These are phyloP conservation scores for Temnothorax rugatulus DNA, from an alignment of 2,888 invertebrate genomes.

Conservation along the genomic window DNA sequence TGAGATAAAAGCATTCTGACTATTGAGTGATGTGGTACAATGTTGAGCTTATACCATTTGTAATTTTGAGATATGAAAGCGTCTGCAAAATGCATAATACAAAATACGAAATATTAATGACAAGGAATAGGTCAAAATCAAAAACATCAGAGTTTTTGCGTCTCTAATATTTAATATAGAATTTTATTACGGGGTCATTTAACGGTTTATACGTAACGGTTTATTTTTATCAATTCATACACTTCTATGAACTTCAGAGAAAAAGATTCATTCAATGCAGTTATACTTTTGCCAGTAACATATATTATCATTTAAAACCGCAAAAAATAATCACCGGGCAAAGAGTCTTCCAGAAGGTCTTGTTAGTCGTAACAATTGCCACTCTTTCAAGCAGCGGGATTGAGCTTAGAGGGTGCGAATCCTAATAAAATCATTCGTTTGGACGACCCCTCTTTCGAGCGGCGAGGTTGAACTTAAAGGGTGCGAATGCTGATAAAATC, in stretches of 20 bases:
- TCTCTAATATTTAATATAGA: background rate
- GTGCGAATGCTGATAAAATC: slow-evolving; percentile 45
- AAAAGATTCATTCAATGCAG: background rate
- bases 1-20: background rate
- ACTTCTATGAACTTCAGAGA: background rate
- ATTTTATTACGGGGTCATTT: background rate
- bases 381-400: background rate
- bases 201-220: no score
- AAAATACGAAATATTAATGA: background rate
- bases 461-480: slow-evolving; percentile 28
- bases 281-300: background rate
- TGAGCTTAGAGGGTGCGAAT: background rate
- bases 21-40: background rate
- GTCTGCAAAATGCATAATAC: background rate
- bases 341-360: slow-evolving; percentile 66
- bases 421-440: slow-evolving; percentile 49
- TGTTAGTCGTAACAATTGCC: slow-evolving; percentile 69
- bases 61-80: slow-evolving; percentile 3
- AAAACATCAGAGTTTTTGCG: background rate
- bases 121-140: background rate
- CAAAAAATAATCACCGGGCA: slow-evolving; percentile 23
- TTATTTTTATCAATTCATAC: background rate
- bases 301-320: slow-evolving; percentile 31
- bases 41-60: background rate
- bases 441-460: slow-evolving; percentile 50